Base-by-base conservation (phyloP, 1,140 invertebrate genomes). In the Platorchestia sp. region DNA sequence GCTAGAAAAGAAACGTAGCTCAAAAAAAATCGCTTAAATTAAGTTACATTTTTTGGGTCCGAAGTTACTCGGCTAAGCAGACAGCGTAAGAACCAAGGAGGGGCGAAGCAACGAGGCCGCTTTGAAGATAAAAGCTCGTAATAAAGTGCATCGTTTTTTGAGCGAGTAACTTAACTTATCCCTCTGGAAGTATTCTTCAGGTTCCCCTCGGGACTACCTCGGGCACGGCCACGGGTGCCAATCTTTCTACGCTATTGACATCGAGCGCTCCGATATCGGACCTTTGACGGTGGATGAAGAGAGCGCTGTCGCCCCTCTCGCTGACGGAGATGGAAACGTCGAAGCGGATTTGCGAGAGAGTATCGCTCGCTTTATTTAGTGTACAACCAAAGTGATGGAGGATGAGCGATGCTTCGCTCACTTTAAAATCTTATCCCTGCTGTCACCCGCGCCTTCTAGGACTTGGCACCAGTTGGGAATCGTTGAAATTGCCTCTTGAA, bases 231-330 rank as follows among this genome's bases (percentile, higher is more conserved):
- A 47, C 91, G 43, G n/a, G 44, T 40, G 91, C 45, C 91, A 47
- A 45, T 93, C 45, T 47, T 47, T 93, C 91, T 14, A 47, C 44
- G 91, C 91, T 93, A 91, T 47, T 93, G 91, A 93, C 91, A 93
- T 47, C 44, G 41, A 93, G 16, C 91, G 89, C 10, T 44, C 91
- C 91, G 44, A 93, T 93, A 93, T 93, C 91, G 91, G 91, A 40
- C 91, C 91, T 93, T 93, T 93, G 91, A 93, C 91, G 91, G 6
- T 14, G 44, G 91, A 45, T 93, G 91, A 93, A 47, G 91, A 93
- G 91, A 44, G 16, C 45, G 91, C 7, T 10, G 44, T 47, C 59
- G 27, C 14, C 10, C 36, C 14, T 40, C 45, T 6, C 40, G 45
- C 36, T 19, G 45, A 44, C 44, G 6, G 45, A 93, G 91, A 93